A percentile compares a stretch with the other conserved stretches of the same genome.
phyloP scores from a whole-genome alignment of 2,797 vertebrate genomes.

The Gouania willdenowi region DNA sequence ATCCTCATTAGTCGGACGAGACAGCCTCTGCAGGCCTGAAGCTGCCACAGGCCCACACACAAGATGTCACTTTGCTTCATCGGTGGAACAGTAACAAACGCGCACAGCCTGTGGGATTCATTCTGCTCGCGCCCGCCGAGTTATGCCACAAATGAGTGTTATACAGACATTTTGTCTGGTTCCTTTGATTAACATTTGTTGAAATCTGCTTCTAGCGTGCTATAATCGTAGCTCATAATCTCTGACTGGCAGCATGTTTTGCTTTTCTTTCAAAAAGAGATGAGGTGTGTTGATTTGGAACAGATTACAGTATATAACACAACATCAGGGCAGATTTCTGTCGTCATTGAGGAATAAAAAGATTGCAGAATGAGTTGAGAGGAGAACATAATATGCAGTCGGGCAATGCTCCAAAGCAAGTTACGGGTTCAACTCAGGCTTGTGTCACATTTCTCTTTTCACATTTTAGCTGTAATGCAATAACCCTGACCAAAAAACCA shows the following conservation, averaged over 20 bases:
- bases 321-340: constrained; percentile 4
- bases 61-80: constrained; percentile 65
- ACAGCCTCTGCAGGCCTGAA: constrained; percentile 51
- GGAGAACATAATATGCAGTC: constrained; percentile 4
- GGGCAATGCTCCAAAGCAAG: constrained; percentile 6
- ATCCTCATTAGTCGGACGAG: constrained; percentile 67
- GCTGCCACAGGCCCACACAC: constrained; percentile 57
- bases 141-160: constrained; percentile 42
- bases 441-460: constrained; percentile 23
- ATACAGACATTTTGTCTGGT: constrained; percentile 39
- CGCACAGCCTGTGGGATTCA: constrained; percentile 37
- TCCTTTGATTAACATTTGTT: constrained; percentile 36
- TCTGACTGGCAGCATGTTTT: not conserved
- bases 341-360: constrained; percentile 29
- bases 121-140: constrained; percentile 23
- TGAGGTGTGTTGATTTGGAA: constrained; percentile 3
- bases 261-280: not conserved
- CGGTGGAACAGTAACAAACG: constrained; percentile 49
- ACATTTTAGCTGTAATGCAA: constrained; percentile 23
- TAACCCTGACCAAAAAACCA: constrained; percentile 1
- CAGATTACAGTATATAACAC: constrained; percentile 1
- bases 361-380: constrained; percentile 16
- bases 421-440: constrained; percentile 24
- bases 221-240: constrained; percentile 18
- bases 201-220: no score